Percentiles rank a stretch among this genome's conserved stretches.
phyloP scores from a whole-genome alignment of 1,140 invertebrate species.

The Eriocheir sinensis region DNA sequence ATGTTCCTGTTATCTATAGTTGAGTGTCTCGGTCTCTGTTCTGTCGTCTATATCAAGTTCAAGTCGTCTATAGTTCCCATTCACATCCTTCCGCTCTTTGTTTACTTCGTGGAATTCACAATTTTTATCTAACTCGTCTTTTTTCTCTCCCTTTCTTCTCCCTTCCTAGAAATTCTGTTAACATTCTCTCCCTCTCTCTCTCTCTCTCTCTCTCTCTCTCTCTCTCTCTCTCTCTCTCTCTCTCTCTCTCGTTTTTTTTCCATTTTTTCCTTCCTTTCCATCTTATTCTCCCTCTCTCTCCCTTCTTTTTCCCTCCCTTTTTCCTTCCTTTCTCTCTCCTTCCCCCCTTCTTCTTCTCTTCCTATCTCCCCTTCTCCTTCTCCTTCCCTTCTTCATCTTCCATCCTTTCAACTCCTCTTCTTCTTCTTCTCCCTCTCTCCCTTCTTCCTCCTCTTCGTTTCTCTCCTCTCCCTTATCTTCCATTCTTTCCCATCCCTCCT shows the following conservation, averaged over 20 bases:
- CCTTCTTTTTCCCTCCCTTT: constrained; percentile 36
- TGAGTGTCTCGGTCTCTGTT: too few species aligned
- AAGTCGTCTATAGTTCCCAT: neutral
- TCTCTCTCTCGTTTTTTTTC: neutral
- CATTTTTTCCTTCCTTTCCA: neutral
- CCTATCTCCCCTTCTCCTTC: neutral
- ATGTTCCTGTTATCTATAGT: too few species aligned
- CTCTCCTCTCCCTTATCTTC: neutral
- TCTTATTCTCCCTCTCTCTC: neutral
- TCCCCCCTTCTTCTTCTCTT: neutral
- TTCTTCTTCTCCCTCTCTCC: neutral
- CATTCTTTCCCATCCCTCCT: neutral
- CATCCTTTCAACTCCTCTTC: neutral
- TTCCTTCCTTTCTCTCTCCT: neutral
- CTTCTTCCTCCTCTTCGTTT: neutral
- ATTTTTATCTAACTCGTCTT: neutral
- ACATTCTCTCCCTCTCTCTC: neutral
- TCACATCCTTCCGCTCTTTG: neutral
- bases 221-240: neutral
- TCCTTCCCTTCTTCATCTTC: neutral
- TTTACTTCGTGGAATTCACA: neutral
- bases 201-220: neutral
- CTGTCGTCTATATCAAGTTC: too few species aligned
- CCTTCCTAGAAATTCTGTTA: too few species aligned
- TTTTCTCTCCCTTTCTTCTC: neutral